Evolutionary conservation across 2,797 vertebrate species (phyloP), one percentile per base, ranked within the genome.

Genomic region (Malacoctenus gilli): DNA sequence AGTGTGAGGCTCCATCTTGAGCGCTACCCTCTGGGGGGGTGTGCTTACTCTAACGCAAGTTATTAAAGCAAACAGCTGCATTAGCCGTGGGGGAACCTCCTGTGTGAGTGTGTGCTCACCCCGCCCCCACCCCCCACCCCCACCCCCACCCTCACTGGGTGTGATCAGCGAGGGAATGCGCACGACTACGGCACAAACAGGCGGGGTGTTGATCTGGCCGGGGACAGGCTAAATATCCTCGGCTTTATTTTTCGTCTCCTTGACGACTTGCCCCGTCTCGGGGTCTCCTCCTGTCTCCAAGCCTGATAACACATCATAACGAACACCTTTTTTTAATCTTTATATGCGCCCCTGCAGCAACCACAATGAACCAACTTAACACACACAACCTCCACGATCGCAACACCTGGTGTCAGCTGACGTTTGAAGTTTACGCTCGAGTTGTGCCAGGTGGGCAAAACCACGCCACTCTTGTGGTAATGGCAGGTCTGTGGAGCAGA

Each of bases 21-120:
- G 59, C 43, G 36, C 10, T 36, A 10, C 68, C 86, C 82, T 85
- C 75, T 42, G 68, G 87, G 75, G 87, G 75, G 80, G 73, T 75
- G 68, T 79, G 76, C 75, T 83, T 77, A 67, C 68, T 66, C 68
- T 85, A 72, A 82, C 81, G 80, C 63, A 72, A 61, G 69, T 83
- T 85, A 85, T 89, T 83, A 80, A 81, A 83, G 70, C 74, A 82
- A 87, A 84, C 77, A 87, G 83, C 84, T 82, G 80, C 59, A 52
- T 68, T 70, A 72, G 80, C 83, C 64, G 53, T 8, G 31, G 78
- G 78, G 80, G 79, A 50, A 30, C 31, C 57, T 73, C 77, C 52
- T 61, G 60, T 68, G 35, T 13, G 49, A 47, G 52, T 54, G 59
- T 34, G 42, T 1, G 16, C 62, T 60, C 57, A 46, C 41, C 51